These are phyloP conservation scores for Microcebus murinus DNA, from an alignment of 2,113 vertebrate species.

Conservation along the genomic window DNA sequence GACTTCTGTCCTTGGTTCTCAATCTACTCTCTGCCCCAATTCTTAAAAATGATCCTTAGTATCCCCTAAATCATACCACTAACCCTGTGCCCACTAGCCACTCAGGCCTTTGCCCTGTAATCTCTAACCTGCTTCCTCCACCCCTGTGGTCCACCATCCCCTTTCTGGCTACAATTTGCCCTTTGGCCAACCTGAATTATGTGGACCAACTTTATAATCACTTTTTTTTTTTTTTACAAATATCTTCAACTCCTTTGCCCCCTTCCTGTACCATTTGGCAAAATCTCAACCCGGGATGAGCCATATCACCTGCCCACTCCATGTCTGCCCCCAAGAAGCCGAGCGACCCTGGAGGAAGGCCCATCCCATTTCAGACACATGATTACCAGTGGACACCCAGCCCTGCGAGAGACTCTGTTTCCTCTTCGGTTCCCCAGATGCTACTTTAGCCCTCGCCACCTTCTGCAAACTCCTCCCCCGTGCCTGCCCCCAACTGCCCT, in stretches of 20 bases:
- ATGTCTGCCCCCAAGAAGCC: background rate
- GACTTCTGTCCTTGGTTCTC: background rate
- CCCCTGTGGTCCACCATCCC: background rate
- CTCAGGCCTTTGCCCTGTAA: background rate
- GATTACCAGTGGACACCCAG: fast-evolving
- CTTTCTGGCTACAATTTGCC: background rate
- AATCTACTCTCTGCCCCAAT: background rate
- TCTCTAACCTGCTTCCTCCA: background rate
- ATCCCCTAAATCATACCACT: background rate
- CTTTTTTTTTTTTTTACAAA: background rate
- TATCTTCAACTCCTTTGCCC: background rate
- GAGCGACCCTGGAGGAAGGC: fast-evolving
- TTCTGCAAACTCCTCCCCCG: background rate
- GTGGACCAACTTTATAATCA: background rate
- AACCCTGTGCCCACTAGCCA: background rate
- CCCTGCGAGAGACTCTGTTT: fast-evolving
- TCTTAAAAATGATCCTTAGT: background rate
- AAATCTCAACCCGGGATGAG: background rate
- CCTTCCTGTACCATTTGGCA: fast-evolving
- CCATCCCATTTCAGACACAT: background rate
- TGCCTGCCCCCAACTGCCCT: too few species aligned
- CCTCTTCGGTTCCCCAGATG: background rate
- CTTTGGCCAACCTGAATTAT: background rate
- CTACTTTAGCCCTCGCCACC: fast-evolving
- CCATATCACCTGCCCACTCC: background rate